Evolutionary conservation across 2,113 vertebrate species (phyloP).

Genomic region (Lophochroa leadbeateri): DNA sequence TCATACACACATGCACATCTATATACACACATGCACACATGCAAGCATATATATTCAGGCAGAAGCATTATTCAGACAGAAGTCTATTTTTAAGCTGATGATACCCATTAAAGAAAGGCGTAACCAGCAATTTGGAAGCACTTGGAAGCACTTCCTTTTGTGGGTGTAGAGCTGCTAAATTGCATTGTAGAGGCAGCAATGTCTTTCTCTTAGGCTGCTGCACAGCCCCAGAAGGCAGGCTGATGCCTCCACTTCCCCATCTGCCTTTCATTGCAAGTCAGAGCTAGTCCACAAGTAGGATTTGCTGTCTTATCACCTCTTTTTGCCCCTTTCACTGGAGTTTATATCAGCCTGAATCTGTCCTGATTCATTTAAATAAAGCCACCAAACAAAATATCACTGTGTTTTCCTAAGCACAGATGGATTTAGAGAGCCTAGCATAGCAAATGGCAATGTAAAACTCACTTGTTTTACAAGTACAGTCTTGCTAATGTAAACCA

Average conservation of each 20-base stretch:
- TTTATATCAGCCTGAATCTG: not conserved
- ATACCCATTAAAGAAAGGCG: not conserved
- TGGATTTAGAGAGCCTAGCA: not conserved
- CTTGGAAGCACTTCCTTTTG: not conserved
- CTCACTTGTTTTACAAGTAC: not conserved
- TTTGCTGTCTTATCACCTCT: not conserved
- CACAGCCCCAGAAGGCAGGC: not conserved
- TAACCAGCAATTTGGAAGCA: not conserved
- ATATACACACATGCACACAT: not conserved
- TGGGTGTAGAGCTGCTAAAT: not conserved
- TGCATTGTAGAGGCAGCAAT: not conserved
- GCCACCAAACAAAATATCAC: not conserved
- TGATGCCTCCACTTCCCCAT: not conserved
- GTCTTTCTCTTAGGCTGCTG: not conserved
- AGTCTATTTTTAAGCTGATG: not conserved
- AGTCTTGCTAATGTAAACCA: not conserved
- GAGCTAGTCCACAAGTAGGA: not conserved
- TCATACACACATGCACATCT: not conserved
- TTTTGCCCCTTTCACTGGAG: not conserved
- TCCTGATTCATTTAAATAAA: slow-evolving; percentile 1
- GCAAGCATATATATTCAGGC: not conserved
- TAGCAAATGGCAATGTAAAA: not conserved
- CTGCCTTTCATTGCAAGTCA: not conserved
- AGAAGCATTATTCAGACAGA: not conserved
- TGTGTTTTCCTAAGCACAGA: not conserved